Conservation (phyloP, 2,797 vertebrate genomes). For the Florisuga fusca region DNA sequence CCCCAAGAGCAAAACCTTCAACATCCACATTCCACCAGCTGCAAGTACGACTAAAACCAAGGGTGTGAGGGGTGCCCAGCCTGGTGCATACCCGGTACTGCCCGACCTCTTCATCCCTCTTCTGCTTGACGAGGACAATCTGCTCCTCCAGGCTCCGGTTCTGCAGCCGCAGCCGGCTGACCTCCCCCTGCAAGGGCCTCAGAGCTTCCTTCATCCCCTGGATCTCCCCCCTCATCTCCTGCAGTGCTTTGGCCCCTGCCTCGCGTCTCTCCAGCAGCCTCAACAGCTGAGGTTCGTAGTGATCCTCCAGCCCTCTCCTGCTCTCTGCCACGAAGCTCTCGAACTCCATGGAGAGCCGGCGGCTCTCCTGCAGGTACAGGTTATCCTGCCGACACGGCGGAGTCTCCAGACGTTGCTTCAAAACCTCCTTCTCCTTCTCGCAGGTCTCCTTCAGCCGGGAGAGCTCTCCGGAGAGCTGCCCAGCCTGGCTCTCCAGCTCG, state of each 20-base stretch:
- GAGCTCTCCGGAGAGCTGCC: conserved; percentile 81
- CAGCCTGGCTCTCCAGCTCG: conserved; percentile 78
- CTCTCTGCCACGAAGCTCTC: conserved; percentile 85
- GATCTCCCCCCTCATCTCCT: conserved; percentile 82
- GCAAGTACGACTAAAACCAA: accelerated
- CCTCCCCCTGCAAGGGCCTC: conserved; percentile 83
- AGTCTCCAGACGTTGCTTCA: conserved; percentile 72
- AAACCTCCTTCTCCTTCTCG: conserved; percentile 78
- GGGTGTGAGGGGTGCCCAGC: accelerated
- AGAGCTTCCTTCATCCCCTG: conserved; percentile 81
- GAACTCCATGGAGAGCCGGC: conserved; percentile 84
- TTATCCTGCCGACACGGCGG: conserved; percentile 76
- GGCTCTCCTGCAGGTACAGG: conserved; percentile 86
- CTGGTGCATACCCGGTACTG: conserved; percentile 83
- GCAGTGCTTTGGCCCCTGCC: conserved; percentile 81
- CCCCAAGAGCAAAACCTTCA: accelerated
- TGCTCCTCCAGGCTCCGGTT: conserved; percentile 85
- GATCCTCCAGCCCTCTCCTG: conserved; percentile 83
- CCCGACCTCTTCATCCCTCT: conserved; percentile 81
- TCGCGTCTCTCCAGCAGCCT: conserved; percentile 84
- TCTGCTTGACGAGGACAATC: conserved; percentile 81
- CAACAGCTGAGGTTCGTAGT: conserved; percentile 87
- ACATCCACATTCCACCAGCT: accelerated
- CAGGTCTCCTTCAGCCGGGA: conserved; percentile 79
- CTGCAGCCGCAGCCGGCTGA: conserved; percentile 80